Conservation (phyloP, 1,140 invertebrate genomes). For the Drosophila rhopaloa region DNA sequence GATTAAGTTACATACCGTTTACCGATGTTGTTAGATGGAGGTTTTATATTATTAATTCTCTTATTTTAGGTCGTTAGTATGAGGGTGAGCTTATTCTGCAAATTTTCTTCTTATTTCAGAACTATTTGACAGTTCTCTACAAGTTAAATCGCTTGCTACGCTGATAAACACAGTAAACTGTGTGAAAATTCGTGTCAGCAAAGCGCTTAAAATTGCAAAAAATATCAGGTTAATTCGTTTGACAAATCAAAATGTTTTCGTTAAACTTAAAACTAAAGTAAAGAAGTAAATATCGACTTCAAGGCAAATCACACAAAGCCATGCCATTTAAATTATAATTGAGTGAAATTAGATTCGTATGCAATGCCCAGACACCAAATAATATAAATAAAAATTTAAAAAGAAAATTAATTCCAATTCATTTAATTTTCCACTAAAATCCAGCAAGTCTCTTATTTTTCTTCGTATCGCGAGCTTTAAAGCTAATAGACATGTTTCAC, state of each 20-base stretch:
- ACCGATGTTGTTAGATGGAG: slow-evolving; percentile 33
- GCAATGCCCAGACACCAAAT: slow-evolving; percentile 39
- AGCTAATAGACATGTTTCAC: slow-evolving; percentile 61
- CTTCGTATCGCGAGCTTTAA: slow-evolving; percentile 26
- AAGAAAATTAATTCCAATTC: slow-evolving; percentile 63
- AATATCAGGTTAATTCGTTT: slow-evolving; percentile 11
- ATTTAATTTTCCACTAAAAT: slow-evolving; percentile 69
- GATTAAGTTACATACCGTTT: slow-evolving; percentile 64
- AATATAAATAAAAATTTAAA: slow-evolving; percentile 52
- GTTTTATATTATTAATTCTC: slow-evolving; percentile 13
- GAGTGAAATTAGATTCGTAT: slow-evolving; percentile 1
- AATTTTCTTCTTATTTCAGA: slow-evolving; percentile 20
- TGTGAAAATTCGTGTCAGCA: slow-evolving; percentile 35
- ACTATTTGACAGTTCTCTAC: slow-evolving; percentile 6
- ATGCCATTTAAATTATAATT: background rate
- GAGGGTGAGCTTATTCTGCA: slow-evolving; percentile 5
- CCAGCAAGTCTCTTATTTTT: slow-evolving; percentile 14
- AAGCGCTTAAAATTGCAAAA: slow-evolving; percentile 54
- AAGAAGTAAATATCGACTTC: background rate
- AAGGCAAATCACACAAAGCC: background rate
- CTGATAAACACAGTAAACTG: slow-evolving; percentile 43
- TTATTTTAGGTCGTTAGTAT: slow-evolving; percentile 14
- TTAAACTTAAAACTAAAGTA: slow-evolving; percentile 14
- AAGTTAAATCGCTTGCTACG: slow-evolving; percentile 44
- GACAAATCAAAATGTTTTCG: background rate